phyloP scores from a whole-genome alignment of 2,888 invertebrate species.

The Onthophagus sagittarius region DNA sequence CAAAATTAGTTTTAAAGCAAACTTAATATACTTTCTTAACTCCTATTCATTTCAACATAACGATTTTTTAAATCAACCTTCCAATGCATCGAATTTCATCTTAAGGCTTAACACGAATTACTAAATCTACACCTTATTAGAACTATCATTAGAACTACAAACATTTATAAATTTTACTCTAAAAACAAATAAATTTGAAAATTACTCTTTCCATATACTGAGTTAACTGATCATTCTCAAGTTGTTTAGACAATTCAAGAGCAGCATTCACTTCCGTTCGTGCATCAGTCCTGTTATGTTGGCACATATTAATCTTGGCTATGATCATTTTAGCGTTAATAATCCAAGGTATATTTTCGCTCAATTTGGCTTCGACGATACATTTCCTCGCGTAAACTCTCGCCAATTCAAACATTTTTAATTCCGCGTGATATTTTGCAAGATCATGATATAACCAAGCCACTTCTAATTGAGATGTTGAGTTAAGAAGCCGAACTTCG shows the following conservation, averaged over 20 bases:
- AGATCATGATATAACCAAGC: constrained; percentile 52
- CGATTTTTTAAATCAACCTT: too few relatives aligned
- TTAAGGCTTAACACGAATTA: too few relatives aligned
- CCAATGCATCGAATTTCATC: too few relatives aligned
- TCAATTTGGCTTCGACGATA: constrained; percentile 40
- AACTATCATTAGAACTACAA: too few relatives aligned
- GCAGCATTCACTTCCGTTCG: constrained; percentile 41
- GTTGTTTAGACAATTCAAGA: constrained; percentile 37
- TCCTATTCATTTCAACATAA: too few relatives aligned
- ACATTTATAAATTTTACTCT: too few relatives aligned
- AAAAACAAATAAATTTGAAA: not conserved
- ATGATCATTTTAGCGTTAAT: constrained; percentile 48
- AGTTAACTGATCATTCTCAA: constrained; percentile 41
- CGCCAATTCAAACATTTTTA: constrained; percentile 47
- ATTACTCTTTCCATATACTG: constrained; percentile 40
- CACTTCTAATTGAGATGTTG: constrained; percentile 44
- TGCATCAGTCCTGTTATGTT: constrained; percentile 51
- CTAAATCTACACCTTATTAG: too few relatives aligned
- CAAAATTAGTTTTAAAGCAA: too few relatives aligned
- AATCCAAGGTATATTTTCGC: constrained; percentile 45
- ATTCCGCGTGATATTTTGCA: constrained; percentile 44
- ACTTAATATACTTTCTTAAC: too few relatives aligned
- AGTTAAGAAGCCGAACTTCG: constrained; percentile 38
- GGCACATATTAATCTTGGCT: constrained; percentile 46
- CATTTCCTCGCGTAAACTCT: constrained; percentile 45